Conservation (phyloP, 1,140 invertebrate genomes). For the Rhopalosiphum padi region DNA sequence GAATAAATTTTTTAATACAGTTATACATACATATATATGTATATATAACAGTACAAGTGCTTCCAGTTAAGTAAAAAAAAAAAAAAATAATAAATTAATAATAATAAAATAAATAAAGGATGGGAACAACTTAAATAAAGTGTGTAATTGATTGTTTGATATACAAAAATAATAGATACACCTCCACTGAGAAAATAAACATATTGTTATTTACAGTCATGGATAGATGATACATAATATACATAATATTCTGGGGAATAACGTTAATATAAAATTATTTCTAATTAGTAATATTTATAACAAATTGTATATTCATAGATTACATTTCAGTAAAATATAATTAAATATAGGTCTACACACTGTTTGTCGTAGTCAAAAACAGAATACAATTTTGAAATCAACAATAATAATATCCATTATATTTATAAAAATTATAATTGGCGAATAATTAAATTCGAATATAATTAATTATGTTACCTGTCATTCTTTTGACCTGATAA, state of each 20-base stretch:
- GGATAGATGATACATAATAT: constrained; percentile 30
- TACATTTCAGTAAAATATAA: constrained; percentile 30
- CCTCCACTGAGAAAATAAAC: constrained; percentile 54
- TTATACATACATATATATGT: constrained; percentile 15
- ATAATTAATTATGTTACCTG: not conserved
- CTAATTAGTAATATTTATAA: constrained; percentile 57
- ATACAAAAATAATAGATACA: constrained; percentile 57
- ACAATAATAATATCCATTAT: constrained; percentile 43
- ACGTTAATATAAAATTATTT: constrained; percentile 56
- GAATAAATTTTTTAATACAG: constrained; percentile 23
- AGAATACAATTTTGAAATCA: constrained; percentile 38
- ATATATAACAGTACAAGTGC: constrained; percentile 45
- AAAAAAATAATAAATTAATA: constrained; percentile 4
- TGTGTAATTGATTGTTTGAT: constrained; percentile 54
- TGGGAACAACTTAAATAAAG: constrained; percentile 49
- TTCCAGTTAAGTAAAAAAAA: constrained; percentile 48
- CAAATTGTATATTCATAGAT: constrained; percentile 51
- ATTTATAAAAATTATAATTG: constrained; percentile 46
- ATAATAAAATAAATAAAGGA: constrained; percentile 52
- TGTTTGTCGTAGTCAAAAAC: not conserved
- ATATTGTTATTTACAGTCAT: constrained; percentile 54
- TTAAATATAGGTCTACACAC: constrained; percentile 36
- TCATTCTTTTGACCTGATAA: not conserved
- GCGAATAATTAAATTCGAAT: constrained; percentile 22
- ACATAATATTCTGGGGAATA: constrained; percentile 53